Percentiles rank a stretch among this genome's conserved stretches.
Evolutionary conservation across 2,888 invertebrate species (phyloP).

Genomic region (Xestia rhomboidea): DNA sequence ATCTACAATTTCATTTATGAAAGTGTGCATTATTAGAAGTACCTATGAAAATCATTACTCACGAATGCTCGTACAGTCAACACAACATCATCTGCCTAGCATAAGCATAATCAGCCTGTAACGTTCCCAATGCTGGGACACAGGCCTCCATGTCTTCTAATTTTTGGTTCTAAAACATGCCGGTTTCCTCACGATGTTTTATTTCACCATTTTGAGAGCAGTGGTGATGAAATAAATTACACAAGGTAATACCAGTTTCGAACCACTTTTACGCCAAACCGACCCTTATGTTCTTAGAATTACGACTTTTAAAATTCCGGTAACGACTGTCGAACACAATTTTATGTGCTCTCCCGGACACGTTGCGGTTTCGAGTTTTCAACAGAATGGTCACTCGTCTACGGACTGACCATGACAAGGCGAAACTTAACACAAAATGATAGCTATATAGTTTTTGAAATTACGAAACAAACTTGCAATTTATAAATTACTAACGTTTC

Average conservation of each 20-base stretch:
- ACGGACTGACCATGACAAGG: not conserved
- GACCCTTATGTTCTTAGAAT: not conserved
- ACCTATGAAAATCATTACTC: not conserved
- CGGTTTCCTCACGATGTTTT: too few relatives aligned
- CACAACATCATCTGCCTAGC: not conserved
- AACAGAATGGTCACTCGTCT: not conserved
- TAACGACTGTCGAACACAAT: slow-evolving; percentile 9
- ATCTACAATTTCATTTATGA: not conserved
- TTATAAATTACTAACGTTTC: too few relatives aligned
- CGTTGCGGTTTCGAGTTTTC: not conserved
- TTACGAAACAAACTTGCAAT: not conserved
- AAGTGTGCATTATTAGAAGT: not conserved
- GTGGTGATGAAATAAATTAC: too few relatives aligned
- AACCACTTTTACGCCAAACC: not conserved
- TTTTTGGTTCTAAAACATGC: too few relatives aligned
- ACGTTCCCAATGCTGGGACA: too few relatives aligned
- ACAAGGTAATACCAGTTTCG: not conserved
- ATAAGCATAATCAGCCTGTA: too few relatives aligned
- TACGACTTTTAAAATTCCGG: not conserved
- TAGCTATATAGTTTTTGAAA: too few relatives aligned
- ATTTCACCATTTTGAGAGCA: too few relatives aligned
- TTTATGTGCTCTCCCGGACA: slow-evolving; percentile 21
- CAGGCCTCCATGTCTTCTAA: too few relatives aligned
- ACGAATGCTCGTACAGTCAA: not conserved
- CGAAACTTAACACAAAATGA: not conserved